A percentile compares a stretch with the other conserved stretches of the same genome.
These are phyloP conservation scores for Paratilapia polleni DNA, from an alignment of 2,113 vertebrate genomes.

Conservation along the genomic window DNA sequence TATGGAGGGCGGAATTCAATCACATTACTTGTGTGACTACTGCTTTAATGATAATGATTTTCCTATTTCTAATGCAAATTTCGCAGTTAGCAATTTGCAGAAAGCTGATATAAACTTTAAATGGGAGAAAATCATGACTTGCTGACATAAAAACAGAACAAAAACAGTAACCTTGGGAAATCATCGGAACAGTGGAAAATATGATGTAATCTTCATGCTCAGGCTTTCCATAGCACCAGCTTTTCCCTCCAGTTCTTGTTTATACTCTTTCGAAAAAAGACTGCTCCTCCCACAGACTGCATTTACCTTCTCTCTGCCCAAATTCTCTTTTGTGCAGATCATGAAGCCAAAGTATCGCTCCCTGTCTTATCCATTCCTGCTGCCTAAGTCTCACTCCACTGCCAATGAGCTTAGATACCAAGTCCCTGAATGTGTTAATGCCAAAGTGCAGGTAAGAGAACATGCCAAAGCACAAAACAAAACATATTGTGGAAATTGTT, in stretches of 20 bases:
- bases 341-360: constrained; percentile 98
- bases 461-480: background rate
- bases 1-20: background rate
- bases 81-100: background rate
- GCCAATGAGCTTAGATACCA: constrained; percentile 87
- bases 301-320: background rate
- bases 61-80: background rate
- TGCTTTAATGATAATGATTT: background rate
- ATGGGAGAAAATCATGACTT: background rate
- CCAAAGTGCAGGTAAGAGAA: constrained; percentile 87
- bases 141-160: background rate
- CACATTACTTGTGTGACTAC: background rate
- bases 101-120: background rate
- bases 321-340: constrained; percentile 79
- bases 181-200: constrained; percentile 29
- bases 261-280: background rate
- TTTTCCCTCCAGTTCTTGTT: background rate
- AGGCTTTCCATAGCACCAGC: constrained; percentile 22
- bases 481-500: background rate
- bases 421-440: constrained; percentile 83
- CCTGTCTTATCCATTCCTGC: constrained; percentile 92
- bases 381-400: constrained; percentile 92
- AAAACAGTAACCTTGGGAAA: constrained; percentile 1
- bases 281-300: background rate
- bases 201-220: background rate